phyloP scores from a whole-genome alignment of 2,888 invertebrate species.

The Melinaea marsaeus region DNA sequence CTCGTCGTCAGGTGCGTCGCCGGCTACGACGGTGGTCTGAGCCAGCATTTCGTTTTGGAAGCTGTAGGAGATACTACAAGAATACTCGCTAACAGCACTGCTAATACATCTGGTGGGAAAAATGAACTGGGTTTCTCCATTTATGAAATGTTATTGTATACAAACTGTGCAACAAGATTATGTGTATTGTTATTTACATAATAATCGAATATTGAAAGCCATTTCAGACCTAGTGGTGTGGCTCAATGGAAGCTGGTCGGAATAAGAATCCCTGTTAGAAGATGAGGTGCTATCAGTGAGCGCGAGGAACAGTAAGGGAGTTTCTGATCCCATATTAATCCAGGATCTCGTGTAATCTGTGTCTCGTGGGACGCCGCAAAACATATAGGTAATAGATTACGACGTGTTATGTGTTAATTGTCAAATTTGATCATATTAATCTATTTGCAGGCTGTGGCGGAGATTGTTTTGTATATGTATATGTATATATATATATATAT shows the following conservation, averaged over 20 bases:
- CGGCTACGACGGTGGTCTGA: slow-evolving; percentile 64
- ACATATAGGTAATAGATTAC: slow-evolving; percentile 48
- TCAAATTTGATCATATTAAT: too few relatives aligned
- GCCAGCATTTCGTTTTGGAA: slow-evolving; percentile 63
- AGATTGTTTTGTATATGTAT: too few relatives aligned
- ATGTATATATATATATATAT: too few relatives aligned
- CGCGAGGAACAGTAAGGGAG: slow-evolving; percentile 64
- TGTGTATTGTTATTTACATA: too few relatives aligned
- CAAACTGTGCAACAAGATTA: too few relatives aligned
- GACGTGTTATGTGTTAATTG: too few relatives aligned
- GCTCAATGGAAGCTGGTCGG: slow-evolving; percentile 64
- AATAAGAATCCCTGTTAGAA: slow-evolving; percentile 49
- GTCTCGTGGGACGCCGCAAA: slow-evolving; percentile 63
- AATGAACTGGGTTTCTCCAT: too few relatives aligned
- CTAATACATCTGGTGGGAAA: slow-evolving; percentile 46
- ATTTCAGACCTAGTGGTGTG: slow-evolving; percentile 55
- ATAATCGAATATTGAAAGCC: background rate
- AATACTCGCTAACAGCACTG: slow-evolving; percentile 52
- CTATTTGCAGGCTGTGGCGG: too few relatives aligned
- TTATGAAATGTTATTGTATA: too few relatives aligned
- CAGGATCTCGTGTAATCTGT: slow-evolving; percentile 62
- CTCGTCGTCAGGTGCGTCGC: slow-evolving; percentile 58
- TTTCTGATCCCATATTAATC: slow-evolving; percentile 62
- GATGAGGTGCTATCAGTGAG: slow-evolving; percentile 61
- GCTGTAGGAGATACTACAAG: slow-evolving; percentile 52